Evolutionary conservation across 2,797 vertebrate genomes (phyloP), one percentile per base, ranked within the genome.

Genomic region (Cuculus canorus): DNA sequence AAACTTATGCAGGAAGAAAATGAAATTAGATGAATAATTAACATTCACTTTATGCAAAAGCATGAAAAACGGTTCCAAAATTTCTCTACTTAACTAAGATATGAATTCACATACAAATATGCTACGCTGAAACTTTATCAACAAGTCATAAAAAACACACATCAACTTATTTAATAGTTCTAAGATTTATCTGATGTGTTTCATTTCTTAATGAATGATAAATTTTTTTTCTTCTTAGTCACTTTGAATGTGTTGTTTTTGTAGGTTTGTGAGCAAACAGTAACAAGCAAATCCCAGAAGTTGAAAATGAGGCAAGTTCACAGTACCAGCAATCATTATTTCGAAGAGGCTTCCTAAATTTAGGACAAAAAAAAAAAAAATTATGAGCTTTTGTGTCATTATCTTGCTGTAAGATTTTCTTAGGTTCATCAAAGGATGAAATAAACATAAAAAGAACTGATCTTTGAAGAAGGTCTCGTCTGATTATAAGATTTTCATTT

Each of bases 1-100:
- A 92, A 94, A 90, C n/a, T 85, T 94, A 89, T 84, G 91, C 91
- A 82, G 53, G 47, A 83, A 90, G 68, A 91, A 94, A 96, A 56
- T 76, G 32, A 95, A 94, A 94, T 86, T 90, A 92, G 59, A 64
- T 82, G 25, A 88, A 92, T 88, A 91, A 94, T 94, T 96, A 94
- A 37, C 69, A 84, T 79, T 30, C 3, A 66, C 30, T 88, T 92
- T 66, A 96, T 91, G 80, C 82, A 83, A 91, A 91, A 83, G 8
- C 39, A 70, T 73, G 82, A 91, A 91, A 88, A 94, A 72, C 15
- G 70, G 7, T 78, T 91, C 54, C 39, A 80, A 39, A 87, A 88
- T 91, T 63, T 92, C 27, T 75, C 76, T 81, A 41, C 50, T 32
- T 89, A 89, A 60, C 59, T 82, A 50, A 88, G 10, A 7, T 86